Evolutionary conservation across 2,888 invertebrate species (phyloP).

Genomic region (Allygus modestus): DNA sequence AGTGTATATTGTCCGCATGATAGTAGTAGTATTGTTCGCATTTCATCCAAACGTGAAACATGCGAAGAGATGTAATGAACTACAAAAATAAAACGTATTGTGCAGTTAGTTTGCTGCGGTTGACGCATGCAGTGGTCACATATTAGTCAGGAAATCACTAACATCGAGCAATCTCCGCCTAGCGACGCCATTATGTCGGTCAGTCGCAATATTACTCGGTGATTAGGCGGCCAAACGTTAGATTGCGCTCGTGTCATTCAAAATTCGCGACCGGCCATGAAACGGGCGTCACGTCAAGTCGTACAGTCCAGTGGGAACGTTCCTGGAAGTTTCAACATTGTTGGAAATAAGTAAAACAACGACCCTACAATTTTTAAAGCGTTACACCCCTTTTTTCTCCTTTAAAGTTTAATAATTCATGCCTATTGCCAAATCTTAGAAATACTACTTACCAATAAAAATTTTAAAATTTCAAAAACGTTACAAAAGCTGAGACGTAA

Average conservation of each 20-base stretch:
- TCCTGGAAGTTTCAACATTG: too few species aligned
- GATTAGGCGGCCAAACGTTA: constrained; percentile 23
- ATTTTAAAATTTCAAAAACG: too few species aligned
- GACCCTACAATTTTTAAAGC: too few species aligned
- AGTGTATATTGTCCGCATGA: too few species aligned
- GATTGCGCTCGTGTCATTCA: not conserved
- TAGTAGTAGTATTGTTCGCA: too few species aligned
- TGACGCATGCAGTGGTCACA: constrained; percentile 43
- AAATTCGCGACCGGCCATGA: not conserved
- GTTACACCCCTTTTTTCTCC: too few species aligned
- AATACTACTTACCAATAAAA: too few species aligned
- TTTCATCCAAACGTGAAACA: not conserved
- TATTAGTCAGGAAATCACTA: constrained; percentile 53
- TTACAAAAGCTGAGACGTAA: too few species aligned
- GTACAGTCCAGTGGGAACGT: too few species aligned
- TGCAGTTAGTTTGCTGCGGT: constrained; percentile 23
- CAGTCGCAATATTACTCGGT: constrained; percentile 32
- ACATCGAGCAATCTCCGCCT: constrained; percentile 55
- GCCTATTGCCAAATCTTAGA: too few species aligned
- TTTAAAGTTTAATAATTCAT: too few species aligned
- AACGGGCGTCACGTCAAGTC: not conserved
- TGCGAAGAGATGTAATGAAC: not conserved
- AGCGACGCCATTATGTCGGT: constrained; percentile 52
- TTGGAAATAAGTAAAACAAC: too few species aligned
- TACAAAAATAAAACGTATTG: constrained; percentile 22